Evolutionary conservation across 2,797 vertebrate species (phyloP).

Genomic region (Crocidura indochinensis): DNA sequence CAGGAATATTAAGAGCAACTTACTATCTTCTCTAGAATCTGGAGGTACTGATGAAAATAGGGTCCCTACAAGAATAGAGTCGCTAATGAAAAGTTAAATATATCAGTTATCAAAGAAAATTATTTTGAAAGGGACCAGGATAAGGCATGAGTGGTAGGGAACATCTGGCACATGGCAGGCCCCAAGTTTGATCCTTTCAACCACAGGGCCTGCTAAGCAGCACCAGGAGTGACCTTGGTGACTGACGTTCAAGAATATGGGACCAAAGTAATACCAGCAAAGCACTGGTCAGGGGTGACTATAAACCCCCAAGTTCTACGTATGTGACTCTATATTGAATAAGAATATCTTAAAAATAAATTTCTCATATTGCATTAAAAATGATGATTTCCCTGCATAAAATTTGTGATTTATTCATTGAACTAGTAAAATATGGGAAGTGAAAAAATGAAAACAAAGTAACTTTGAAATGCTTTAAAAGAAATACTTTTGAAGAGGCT

Average conservation of each 20-base stretch:
- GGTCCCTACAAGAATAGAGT: background rate
- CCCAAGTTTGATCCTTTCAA: no score
- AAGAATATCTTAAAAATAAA: conserved; percentile 14
- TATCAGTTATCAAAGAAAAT: background rate
- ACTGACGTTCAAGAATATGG: no score
- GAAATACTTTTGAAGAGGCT: background rate
- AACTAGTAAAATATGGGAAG: conserved; percentile 11
- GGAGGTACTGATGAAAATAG: background rate
- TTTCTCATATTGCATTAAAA: background rate
- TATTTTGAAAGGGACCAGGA: background rate
- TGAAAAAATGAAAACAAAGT: conserved; percentile 28
- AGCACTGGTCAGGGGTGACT: no score
- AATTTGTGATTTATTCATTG: conserved; percentile 7
- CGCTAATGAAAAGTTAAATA: background rate
- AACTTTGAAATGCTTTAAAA: conserved; percentile 47
- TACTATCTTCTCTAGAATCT: background rate
- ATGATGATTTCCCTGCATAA: conserved; percentile 5
- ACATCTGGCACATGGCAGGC: no score
- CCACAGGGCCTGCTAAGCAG: no score
- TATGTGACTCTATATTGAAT: no score
- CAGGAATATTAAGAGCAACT: background rate
- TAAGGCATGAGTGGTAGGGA: no score
- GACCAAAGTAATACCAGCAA: no score
- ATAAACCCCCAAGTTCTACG: no score
- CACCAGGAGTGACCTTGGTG: no score